Evolutionary conservation across 2,888 invertebrate species (phyloP).

Genomic region (Eilema sororculum): DNA sequence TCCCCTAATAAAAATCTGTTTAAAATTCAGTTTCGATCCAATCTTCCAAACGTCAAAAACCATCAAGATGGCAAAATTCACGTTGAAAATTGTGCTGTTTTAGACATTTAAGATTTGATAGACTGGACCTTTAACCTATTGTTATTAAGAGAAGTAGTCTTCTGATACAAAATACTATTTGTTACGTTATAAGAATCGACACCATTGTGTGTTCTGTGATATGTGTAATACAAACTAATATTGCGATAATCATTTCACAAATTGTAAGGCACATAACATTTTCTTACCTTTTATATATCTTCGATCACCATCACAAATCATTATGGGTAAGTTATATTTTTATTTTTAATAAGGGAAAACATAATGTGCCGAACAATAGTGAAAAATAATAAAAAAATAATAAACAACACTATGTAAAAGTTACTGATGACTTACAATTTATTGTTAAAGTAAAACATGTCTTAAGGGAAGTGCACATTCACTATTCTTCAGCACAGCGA

Average conservation of each 20-base stretch:
- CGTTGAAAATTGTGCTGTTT: no score
- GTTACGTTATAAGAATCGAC: neutral
- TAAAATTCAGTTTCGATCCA: no score
- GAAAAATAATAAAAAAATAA: slow-evolving; percentile 82
- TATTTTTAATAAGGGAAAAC: slow-evolving; percentile 51
- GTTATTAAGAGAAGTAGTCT: no score
- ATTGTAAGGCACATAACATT: slow-evolving; percentile 85
- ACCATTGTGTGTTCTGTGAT: slow-evolving; percentile 8
- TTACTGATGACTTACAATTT: slow-evolving; percentile 48
- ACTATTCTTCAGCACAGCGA: slow-evolving; percentile 87
- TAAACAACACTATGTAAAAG: slow-evolving; percentile 53
- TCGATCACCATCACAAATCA: slow-evolving; percentile 53
- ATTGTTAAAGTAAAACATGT: slow-evolving; percentile 58
- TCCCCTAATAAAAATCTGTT: no score
- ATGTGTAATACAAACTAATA: slow-evolving; percentile 15
- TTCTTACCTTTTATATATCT: slow-evolving; percentile 72
- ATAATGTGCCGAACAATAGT: slow-evolving; percentile 94
- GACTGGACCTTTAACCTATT: no score
- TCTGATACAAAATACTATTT: neutral
- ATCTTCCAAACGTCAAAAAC: no score
- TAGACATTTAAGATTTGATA: no score
- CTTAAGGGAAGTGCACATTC: slow-evolving; percentile 85
- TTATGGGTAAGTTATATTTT: slow-evolving; percentile 32
- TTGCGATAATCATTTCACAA: slow-evolving; percentile 51
- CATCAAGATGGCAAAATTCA: no score